Evolutionary conservation across 2,888 invertebrate species (phyloP).

Genomic region (Cryptus armator): DNA sequence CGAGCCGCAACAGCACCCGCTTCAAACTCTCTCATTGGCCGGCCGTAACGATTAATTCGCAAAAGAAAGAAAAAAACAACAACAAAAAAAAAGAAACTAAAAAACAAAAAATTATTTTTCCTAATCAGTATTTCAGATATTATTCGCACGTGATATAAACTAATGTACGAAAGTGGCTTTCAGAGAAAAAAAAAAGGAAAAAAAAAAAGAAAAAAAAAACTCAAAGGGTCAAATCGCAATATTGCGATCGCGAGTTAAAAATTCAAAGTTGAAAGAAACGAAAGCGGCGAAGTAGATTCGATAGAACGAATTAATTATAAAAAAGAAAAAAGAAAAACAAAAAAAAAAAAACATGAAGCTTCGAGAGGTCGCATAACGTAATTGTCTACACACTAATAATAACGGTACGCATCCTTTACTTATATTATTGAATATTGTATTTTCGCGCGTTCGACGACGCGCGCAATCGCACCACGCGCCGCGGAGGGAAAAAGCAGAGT

Average conservation of each 20-base stretch:
- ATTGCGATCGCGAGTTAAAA: slow-evolving; percentile 33
- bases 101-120: slow-evolving; percentile 67
- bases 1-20: slow-evolving; percentile 55
- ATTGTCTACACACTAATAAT: slow-evolving; percentile 64
- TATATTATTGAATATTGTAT: slow-evolving; percentile 43
- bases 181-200: slow-evolving; percentile 36
- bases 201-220: slow-evolving; percentile 19
- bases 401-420: slow-evolving; percentile 61
- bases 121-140: slow-evolving; percentile 70
- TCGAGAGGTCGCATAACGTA: slow-evolving; percentile 61
- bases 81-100: neutral
- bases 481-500: neutral
- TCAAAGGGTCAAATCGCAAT: slow-evolving; percentile 37
- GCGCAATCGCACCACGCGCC: neutral
- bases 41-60: slow-evolving; percentile 58
- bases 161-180: slow-evolving; percentile 61
- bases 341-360: slow-evolving; percentile 45
- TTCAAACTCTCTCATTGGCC: slow-evolving; percentile 51
- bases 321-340: slow-evolving; percentile 3
- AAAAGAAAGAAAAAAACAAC: slow-evolving; percentile 41
- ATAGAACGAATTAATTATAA: slow-evolving; percentile 46
- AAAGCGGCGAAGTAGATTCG: slow-evolving; percentile 43
- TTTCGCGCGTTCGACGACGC: slow-evolving; percentile 17
- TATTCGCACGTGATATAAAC: slow-evolving; percentile 67
- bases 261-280: slow-evolving; percentile 17